phyloP scores from a whole-genome alignment of 2,797 vertebrate genomes.

The Loris lydekkerianus region DNA sequence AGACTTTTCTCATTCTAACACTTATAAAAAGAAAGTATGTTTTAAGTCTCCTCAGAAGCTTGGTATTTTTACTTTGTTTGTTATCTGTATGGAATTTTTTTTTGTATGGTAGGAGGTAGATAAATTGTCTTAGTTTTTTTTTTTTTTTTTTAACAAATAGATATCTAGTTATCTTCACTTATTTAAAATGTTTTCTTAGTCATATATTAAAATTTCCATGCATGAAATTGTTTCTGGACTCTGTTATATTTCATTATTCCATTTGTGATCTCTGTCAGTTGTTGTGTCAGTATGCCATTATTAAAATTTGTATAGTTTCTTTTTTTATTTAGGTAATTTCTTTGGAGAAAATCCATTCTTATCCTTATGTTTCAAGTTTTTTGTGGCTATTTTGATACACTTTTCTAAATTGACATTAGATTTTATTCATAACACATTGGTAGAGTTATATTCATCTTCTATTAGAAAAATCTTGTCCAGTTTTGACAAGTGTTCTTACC shows the following conservation, averaged over 20 bases:
- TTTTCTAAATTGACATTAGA: background rate
- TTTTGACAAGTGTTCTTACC: background rate
- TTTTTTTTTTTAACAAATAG: background rate
- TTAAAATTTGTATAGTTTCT: background rate
- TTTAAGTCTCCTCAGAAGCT: background rate
- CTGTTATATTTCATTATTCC: slow-evolving; percentile 33
- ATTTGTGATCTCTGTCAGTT: background rate
- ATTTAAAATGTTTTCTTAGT: background rate
- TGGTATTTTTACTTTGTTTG: background rate
- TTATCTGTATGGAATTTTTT: slow-evolving; percentile 19
- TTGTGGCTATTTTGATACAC: background rate
- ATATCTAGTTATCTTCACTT: background rate
- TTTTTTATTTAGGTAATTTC: slow-evolving; percentile 38
- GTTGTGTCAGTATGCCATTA: background rate
- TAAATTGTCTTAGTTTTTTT: background rate
- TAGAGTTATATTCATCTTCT: slow-evolving; percentile 2
- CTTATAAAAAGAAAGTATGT: background rate
- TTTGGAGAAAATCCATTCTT: background rate
- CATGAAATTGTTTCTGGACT: background rate
- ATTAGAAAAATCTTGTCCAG: background rate
- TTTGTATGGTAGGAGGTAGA: background rate
- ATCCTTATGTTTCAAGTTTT: background rate
- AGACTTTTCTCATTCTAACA: background rate
- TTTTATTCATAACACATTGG: slow-evolving; percentile 2
- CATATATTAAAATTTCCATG: background rate